phyloP scores from a whole-genome alignment of 2,797 vertebrate species.

The Hydrophis major region DNA sequence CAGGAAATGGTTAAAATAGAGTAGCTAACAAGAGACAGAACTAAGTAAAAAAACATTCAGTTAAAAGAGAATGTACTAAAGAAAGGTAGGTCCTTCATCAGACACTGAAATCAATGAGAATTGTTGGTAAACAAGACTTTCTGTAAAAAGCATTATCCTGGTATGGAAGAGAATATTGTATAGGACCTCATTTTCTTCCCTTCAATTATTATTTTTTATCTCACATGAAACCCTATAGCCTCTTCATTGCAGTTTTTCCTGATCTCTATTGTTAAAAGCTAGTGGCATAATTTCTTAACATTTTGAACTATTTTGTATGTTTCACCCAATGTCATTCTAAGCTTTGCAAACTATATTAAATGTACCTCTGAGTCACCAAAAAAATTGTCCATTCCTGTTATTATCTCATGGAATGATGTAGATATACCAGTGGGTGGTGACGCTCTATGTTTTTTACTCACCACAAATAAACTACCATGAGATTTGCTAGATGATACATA shows the following conservation, averaged over 20 bases:
- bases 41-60: not conserved
- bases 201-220: not conserved
- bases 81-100: not conserved
- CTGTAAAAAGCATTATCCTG: not conserved
- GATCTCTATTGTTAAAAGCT: not conserved
- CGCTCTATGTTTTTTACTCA: not conserved
- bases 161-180: not conserved
- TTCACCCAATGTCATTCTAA: not conserved
- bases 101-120: not conserved
- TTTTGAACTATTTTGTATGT: not conserved
- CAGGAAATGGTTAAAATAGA: not conserved
- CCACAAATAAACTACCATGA: not conserved
- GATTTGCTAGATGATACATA: not conserved
- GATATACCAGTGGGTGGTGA: not conserved
- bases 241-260: not conserved
- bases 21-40: not conserved
- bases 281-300: not conserved
- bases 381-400: not conserved
- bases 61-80: not conserved
- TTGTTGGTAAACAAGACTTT: not conserved
- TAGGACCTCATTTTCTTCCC: no score
- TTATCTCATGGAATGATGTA: not conserved
- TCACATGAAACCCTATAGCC: no score
- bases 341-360: not conserved
- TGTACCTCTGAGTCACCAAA: not conserved